Conservation (phyloP, 2,888 invertebrate genomes). For the Frankliniella fusca region DNA sequence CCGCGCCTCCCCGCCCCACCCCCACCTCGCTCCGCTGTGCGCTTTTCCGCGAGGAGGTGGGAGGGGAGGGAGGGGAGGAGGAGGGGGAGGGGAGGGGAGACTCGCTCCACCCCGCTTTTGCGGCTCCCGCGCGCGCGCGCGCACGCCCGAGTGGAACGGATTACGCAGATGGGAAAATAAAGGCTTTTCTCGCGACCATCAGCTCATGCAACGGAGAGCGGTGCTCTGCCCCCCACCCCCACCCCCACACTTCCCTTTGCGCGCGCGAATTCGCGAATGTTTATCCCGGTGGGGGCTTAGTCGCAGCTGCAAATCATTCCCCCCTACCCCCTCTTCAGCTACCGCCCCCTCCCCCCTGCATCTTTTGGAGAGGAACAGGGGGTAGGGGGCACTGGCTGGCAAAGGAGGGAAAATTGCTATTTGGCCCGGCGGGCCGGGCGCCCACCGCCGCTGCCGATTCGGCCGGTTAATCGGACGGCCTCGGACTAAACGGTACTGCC, state of each 20-base stretch:
- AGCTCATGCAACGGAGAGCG: conserved; percentile 1
- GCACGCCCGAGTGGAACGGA: background rate
- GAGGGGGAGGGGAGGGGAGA: background rate
- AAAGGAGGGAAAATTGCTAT: conserved; percentile 2
- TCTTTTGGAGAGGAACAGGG: background rate
- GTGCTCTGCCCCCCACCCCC: background rate
- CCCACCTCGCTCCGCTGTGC: too few species aligned
- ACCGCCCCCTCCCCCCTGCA: background rate
- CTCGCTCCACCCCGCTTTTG: background rate
- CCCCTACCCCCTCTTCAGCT: background rate
- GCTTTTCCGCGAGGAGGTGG: too few species aligned
- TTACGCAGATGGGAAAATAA: conserved; percentile 17
- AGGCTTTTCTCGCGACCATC: conserved; percentile 19
- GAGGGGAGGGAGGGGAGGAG: too few species aligned
- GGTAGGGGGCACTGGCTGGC: background rate
- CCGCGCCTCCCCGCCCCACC: too few species aligned
- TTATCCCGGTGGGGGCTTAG: conserved; percentile 8
- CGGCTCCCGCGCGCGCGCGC: background rate
- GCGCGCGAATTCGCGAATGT: conserved; percentile 24
- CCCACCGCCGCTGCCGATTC: too few species aligned
- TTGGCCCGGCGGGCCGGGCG: background rate
- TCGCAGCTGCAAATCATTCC: conserved; percentile 2
- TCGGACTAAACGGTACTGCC: too few species aligned
- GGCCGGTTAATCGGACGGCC: too few species aligned
- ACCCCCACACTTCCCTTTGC: background rate